Percentiles rank a stretch among this genome's conserved stretches.
Conservation (phyloP, 2,113 vertebrate species). For the Empidonax alnorum region DNA sequence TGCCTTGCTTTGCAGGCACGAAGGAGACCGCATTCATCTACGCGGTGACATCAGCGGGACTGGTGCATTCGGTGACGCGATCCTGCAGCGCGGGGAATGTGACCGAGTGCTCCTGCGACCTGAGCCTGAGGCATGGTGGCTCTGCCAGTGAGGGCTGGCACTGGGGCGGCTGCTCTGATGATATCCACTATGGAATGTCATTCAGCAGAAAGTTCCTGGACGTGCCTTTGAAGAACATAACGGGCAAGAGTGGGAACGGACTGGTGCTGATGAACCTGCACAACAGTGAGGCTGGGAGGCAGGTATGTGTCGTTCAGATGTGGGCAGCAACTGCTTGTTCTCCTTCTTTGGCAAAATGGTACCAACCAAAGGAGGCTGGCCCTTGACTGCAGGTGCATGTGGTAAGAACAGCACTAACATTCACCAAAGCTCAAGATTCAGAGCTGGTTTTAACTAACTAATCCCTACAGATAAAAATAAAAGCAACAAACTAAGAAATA, state of each 20-base stretch:
- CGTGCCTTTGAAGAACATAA: conserved; percentile 66
- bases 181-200: conserved; percentile 88
- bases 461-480: background rate
- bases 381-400: background rate
- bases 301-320: conserved; percentile 77
- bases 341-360: background rate
- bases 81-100: conserved; percentile 92
- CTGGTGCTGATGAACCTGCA: conserved; percentile 86
- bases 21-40: conserved; percentile 93
- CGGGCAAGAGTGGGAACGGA: conserved; percentile 63
- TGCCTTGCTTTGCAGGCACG: conserved; percentile 81
- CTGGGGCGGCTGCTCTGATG: conserved; percentile 96
- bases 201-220: conserved; percentile 96
- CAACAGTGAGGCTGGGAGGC: conserved; percentile 92
- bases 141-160: conserved; percentile 87
- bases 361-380: too few relatives aligned
- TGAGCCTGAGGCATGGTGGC: conserved; percentile 76
- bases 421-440: background rate
- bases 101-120: conserved; percentile 92
- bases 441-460: background rate
- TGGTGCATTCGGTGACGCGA: conserved; percentile 90
- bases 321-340: background rate
- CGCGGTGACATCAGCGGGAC: conserved; percentile 88
- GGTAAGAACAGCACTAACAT: background rate
- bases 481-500: background rate